phyloP scores from a whole-genome alignment of 2,113 vertebrate genomes.

The Xenopus laevis region DNA sequence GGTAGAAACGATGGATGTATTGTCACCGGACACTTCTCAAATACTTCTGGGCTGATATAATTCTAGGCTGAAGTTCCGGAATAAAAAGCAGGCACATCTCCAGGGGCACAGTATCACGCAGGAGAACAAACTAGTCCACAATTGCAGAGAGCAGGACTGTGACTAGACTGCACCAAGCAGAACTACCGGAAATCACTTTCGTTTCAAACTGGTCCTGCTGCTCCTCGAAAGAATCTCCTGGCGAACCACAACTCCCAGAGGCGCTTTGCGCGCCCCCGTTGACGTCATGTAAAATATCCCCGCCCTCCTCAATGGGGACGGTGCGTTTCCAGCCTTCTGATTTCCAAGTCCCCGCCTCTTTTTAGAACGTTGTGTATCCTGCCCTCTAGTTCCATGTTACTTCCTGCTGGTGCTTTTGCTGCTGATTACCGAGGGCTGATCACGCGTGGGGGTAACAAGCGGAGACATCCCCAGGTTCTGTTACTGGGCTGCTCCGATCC shows the following conservation, averaged over 20 bases:
- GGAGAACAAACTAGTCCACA: no score
- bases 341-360: background rate
- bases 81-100: no score
- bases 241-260: constrained; percentile 17
- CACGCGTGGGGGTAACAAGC: background rate
- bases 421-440: constrained; percentile 10
- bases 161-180: no score
- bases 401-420: constrained; percentile 47
- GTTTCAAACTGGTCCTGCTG: background rate
- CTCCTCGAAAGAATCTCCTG: no score
- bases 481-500: no score
- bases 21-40: no score
- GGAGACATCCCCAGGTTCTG: background rate
- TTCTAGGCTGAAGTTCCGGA: no score
- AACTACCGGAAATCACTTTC: background rate
- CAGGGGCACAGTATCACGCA: no score
- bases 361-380: constrained; percentile 30
- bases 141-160: no score
- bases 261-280: background rate
- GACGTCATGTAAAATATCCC: constrained; percentile 23
- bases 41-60: no score
- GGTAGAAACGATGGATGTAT: no score
- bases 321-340: no score
- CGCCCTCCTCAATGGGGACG: background rate
- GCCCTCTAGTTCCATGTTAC: constrained; percentile 27